Evolutionary conservation across 2,113 vertebrate genomes (phyloP).

Genomic region (Prunella fulvescens): DNA sequence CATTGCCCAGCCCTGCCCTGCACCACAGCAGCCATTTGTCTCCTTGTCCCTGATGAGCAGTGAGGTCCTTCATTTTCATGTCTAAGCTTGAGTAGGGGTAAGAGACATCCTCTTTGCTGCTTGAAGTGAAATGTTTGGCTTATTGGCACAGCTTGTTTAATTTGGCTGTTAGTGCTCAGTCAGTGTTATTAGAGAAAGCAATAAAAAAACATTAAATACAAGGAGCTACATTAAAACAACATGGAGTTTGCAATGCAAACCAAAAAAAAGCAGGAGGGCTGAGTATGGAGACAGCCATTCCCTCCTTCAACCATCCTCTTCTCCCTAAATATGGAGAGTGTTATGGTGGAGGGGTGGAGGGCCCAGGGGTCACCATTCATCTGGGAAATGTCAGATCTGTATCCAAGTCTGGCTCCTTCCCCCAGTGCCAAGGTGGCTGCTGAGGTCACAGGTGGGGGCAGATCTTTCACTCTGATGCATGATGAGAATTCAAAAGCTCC

Average conservation of each 20-base stretch:
- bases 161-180: constrained; percentile 21
- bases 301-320: neutral
- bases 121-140: constrained; percentile 32
- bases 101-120: constrained; percentile 12
- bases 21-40: neutral
- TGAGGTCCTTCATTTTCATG: neutral
- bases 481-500: neutral
- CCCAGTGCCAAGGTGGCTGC: neutral
- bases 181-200: constrained; percentile 53
- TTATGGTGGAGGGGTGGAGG: neutral
- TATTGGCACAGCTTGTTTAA: constrained; percentile 36
- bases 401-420: neutral
- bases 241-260: neutral
- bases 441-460: neutral
- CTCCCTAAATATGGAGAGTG: neutral
- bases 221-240: constrained; percentile 44
- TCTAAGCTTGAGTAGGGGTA: neutral
- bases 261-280: neutral
- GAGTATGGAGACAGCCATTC: neutral
- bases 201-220: constrained; percentile 26
- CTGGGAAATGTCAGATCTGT: neutral
- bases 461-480: neutral
- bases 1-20: neutral
- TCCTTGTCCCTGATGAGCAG: neutral
- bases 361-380: neutral